Base-by-base conservation (phyloP, 2,888 invertebrate genomes). In the Vannuccia rotundouncinata region DNA sequence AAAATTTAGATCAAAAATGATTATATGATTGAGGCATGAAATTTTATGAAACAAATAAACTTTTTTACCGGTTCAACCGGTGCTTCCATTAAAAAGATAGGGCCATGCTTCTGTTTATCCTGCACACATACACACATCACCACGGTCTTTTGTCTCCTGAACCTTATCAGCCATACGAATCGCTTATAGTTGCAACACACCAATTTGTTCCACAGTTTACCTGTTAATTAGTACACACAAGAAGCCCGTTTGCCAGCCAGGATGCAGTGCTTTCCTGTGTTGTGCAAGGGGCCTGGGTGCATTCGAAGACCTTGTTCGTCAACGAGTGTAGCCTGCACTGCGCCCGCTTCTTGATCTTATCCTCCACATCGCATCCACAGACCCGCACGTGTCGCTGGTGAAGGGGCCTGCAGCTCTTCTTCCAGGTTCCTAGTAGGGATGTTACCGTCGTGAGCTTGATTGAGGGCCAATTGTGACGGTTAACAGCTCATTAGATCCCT, bases 401-500 rank as follows among this genome's bases (percentile, higher is more conserved):
- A 17, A 17, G 45, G 45, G 45, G 45, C 10, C 45, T 17, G 45
- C 10, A 45, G 10, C 45, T 5, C 17, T 17, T 17, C 10, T 17
- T 13, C 45, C 17, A 45, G 45, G 45, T n/a, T n/a, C n/a, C n/a
- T n/a, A n/a, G n/a, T n/a, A n/a, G n/a, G 45, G 45, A 45, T 17
- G 45, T 10, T 17, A 5, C 45, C 17, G 45, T 10, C 45, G 45
- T 5, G 5, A 10, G 45, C 22, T 66, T 66, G 5, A 22, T 5
- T 5, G 66, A 66, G 22, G 66, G 10, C 66, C 22, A 66, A 22
- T 66, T 66, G 66, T 66, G 66, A 5, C 66, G 10, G 66, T 66
- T 66, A 66, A 66, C 66, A 66, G 66, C 66, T 66, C 66, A 66
- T 66, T 66, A 66, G 66, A 66, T 66, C 66, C 2, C 22, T 2